phyloP scores from a whole-genome alignment of 2,888 invertebrate species.

The Osedax fenrisi region DNA sequence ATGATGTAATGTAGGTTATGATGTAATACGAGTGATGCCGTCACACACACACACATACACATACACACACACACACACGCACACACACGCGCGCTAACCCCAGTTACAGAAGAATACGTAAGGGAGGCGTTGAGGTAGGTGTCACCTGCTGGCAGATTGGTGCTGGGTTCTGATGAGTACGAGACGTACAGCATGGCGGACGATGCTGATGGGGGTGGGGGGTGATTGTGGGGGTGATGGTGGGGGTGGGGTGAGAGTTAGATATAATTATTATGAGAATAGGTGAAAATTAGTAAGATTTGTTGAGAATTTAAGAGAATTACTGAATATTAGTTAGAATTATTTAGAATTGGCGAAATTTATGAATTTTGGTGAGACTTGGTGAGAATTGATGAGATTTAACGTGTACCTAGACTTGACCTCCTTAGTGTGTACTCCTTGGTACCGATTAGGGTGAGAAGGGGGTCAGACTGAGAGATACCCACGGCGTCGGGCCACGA shows the following conservation, averaged over 20 bases:
- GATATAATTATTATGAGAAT: no score
- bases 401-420: background rate
- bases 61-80: constrained; percentile 2
- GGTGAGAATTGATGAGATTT: no score
- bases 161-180: background rate
- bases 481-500: background rate
- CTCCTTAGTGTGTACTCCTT: background rate
- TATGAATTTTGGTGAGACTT: no score
- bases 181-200: background rate
- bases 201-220: background rate
- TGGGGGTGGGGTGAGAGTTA: no score
- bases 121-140: constrained; percentile 6
- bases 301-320: no score
- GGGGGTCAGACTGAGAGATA: background rate
- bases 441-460: background rate
- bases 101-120: background rate
- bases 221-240: no score
- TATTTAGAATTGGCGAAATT: no score
- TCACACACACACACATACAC: background rate
- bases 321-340: no score
- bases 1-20: no score
- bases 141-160: constrained; percentile 2
- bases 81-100: background rate
- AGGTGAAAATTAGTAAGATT: no score
- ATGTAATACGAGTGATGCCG: no score